Conservation (phyloP, 2,113 vertebrate genomes). For the Glaucomys volans region DNA sequence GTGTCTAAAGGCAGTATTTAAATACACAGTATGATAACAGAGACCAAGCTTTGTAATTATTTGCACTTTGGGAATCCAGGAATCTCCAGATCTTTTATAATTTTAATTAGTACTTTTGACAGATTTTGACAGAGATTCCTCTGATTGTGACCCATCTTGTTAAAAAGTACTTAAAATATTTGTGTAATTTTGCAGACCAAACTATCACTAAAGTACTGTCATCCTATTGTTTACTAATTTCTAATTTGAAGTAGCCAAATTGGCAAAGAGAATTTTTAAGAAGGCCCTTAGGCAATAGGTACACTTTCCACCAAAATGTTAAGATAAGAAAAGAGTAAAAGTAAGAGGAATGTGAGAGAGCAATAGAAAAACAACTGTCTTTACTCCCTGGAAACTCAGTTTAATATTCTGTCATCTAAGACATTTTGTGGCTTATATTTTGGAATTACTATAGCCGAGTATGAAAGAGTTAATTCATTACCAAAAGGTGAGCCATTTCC, state of each 20-base stretch:
- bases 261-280: neutral
- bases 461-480: slow-evolving; percentile 69
- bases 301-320: neutral
- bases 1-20: slow-evolving; percentile 14
- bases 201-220: neutral
- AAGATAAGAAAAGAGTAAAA: neutral
- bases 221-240: neutral
- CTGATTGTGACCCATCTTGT: neutral
- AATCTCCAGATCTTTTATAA: neutral
- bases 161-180: slow-evolving; percentile 25
- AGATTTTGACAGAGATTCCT: slow-evolving; percentile 14
- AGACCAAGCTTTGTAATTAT: neutral
- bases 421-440: slow-evolving; percentile 38
- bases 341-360: neutral
- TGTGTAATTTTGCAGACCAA: neutral
- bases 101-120: slow-evolving; percentile 1
- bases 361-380: neutral
- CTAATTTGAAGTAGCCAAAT: neutral
- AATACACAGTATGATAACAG: neutral
- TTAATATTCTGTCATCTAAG: slow-evolving; percentile 8
- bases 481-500: slow-evolving; percentile 72
- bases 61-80: neutral
- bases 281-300: neutral
- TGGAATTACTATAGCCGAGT: neutral
- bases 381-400: neutral